phyloP scores from a whole-genome alignment of 2,888 invertebrate species.

The Chymomyza caudatula region DNA sequence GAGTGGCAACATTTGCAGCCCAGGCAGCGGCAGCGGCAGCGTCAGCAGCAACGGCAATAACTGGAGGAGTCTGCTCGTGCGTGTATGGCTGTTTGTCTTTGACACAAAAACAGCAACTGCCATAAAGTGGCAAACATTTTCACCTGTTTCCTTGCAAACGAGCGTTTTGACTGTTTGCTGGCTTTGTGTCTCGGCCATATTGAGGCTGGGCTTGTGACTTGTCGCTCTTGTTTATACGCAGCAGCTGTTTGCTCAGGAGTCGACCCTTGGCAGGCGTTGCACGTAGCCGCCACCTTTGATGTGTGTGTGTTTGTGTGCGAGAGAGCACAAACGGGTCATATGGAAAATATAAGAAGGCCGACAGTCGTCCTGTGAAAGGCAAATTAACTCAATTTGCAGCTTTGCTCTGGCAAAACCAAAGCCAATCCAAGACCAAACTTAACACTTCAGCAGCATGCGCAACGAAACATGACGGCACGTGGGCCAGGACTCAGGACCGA shows the following conservation, averaged over 20 bases:
- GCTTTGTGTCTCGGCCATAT: background rate
- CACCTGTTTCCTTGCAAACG: background rate
- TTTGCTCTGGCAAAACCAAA: background rate
- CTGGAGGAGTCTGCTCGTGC: background rate
- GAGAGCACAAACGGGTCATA: background rate
- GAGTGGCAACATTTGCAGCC: conserved; percentile 22
- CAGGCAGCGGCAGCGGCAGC: background rate
- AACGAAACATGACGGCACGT: background rate
- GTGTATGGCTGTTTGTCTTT: background rate
- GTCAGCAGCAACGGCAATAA: too few relatives aligned
- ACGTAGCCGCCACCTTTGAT: conserved; percentile 1
- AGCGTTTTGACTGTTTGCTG: too few relatives aligned
- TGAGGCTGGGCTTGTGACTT: background rate
- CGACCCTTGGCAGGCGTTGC: conserved; percentile 1
- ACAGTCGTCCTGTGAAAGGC: background rate
- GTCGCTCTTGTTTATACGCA: conserved; percentile 2
- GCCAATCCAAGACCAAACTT: background rate
- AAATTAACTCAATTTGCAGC: background rate
- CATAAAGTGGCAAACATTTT: conserved; percentile 2
- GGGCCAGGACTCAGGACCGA: background rate
- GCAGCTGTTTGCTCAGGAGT: conserved; percentile 6
- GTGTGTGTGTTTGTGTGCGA: background rate
- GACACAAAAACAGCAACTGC: background rate
- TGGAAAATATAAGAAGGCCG: background rate
- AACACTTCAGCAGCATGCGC: background rate